Percentiles rank a stretch among this genome's conserved stretches.
Evolutionary conservation across 2,888 invertebrate species (phyloP).

Genomic region (Acleris sparsana): DNA sequence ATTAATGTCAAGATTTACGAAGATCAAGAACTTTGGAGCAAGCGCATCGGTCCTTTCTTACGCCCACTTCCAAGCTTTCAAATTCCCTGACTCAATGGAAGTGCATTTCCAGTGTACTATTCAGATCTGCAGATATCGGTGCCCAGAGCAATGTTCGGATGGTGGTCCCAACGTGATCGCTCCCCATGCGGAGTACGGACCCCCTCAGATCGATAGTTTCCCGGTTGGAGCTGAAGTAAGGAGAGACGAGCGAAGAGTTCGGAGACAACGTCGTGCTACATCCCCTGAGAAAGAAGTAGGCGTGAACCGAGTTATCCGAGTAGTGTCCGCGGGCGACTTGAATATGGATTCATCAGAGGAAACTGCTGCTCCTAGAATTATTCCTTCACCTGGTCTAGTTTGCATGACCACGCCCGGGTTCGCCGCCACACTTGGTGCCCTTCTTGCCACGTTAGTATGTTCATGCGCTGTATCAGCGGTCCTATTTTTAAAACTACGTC

Average conservation of each 20-base stretch:
- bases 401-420: conserved; percentile 98
- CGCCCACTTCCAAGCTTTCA: conserved; percentile 97
- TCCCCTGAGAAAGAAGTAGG: conserved; percentile 92
- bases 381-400: conserved; percentile 89
- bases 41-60: conserved; percentile 96
- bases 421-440: conserved; percentile 91
- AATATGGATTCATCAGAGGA: conserved; percentile 91
- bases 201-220: conserved; percentile 84
- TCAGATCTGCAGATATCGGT: conserved; percentile 95
- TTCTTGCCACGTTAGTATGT: conserved; percentile 91
- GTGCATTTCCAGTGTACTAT: conserved; percentile 98
- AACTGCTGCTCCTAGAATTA: conserved; percentile 78
- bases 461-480: conserved; percentile 94
- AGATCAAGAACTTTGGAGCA: conserved; percentile 97
- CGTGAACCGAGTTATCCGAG: conserved; percentile 93
- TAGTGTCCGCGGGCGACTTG: conserved; percentile 95
- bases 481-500: conserved; percentile 91
- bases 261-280: conserved; percentile 85
- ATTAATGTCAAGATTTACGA: conserved; percentile 96
- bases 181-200: conserved; percentile 87
- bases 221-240: conserved; percentile 86
- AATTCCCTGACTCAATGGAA: conserved; percentile 98
- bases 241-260: conserved; percentile 88
- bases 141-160: conserved; percentile 95
- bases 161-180: conserved; percentile 76